phyloP scores from a whole-genome alignment of 2,888 invertebrate species.

The Lasioglossum leucozonium region DNA sequence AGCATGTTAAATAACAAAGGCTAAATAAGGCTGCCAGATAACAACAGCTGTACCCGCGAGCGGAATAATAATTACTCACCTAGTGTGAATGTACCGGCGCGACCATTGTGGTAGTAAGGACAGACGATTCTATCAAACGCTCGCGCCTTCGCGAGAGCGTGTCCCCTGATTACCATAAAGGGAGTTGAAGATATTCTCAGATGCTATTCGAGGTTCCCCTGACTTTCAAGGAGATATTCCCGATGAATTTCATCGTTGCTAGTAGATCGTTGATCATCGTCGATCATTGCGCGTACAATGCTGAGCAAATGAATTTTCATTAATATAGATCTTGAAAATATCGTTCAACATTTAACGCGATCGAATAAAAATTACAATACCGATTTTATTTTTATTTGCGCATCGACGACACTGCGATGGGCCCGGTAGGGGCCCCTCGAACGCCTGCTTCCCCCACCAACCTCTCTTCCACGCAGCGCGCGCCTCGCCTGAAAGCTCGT shows the following conservation, averaged over 20 bases:
- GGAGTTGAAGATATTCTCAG: conserved; percentile 11
- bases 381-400: too few relatives aligned
- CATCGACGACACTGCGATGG: too few relatives aligned
- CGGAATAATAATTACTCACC: conserved; percentile 59
- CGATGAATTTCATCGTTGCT: neutral
- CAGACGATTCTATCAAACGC: conserved; percentile 19
- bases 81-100: conserved; percentile 41
- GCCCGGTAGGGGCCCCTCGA: too few relatives aligned
- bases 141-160: conserved; percentile 13
- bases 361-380: neutral
- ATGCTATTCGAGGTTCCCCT: neutral
- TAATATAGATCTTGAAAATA: neutral
- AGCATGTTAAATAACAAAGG: conserved; percentile 46
- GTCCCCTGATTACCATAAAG: conserved; percentile 39
- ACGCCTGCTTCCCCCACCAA: too few relatives aligned
- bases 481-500: neutral
- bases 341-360: neutral
- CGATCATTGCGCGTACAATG: neutral
- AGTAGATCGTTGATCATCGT: neutral
- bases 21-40: conserved; percentile 59
- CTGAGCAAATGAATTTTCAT: neutral
- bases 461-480: too few relatives aligned
- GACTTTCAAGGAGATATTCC: neutral
- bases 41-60: conserved; percentile 37
- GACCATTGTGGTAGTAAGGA: conserved; percentile 29